phyloP scores from a whole-genome alignment of 2,797 vertebrate genomes.

The Knipowitschia caucasica region DNA sequence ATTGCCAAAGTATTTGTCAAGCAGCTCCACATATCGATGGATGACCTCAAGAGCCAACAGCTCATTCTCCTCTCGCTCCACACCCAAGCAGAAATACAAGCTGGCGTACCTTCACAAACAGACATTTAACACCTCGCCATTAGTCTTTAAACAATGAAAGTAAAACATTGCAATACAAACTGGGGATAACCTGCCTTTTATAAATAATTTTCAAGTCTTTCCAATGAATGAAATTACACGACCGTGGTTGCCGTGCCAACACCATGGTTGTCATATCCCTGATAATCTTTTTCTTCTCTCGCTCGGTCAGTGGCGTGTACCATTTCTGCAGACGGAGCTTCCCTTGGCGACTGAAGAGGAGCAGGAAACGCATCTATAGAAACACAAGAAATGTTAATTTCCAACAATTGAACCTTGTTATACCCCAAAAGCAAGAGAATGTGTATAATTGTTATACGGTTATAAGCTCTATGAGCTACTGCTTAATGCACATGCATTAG shows the following conservation, averaged over 20 bases:
- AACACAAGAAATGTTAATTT: no score
- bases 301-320: constrained; percentile 86
- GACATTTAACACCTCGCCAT: background rate
- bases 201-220: constrained; percentile 97
- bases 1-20: constrained; percentile 98
- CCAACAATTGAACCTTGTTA: no score
- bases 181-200: constrained; percentile 81
- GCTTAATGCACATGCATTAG: no score
- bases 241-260: constrained; percentile 86
- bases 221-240: constrained; percentile 96
- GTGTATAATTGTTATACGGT: no score
- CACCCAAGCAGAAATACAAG: constrained; percentile 94
- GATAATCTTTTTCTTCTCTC: constrained; percentile 93
- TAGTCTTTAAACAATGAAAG: background rate
- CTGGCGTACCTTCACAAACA: constrained; percentile 87
- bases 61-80: constrained; percentile 93
- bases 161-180: background rate
- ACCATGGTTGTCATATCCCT: constrained; percentile 90
- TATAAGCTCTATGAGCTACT: no score
- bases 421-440: no score
- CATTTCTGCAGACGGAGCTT: constrained; percentile 96
- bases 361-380: constrained; percentile 93
- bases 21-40: constrained; percentile 94
- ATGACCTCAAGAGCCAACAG: constrained; percentile 91
- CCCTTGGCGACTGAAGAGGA: constrained; percentile 98